Evolutionary conservation across 2,113 vertebrate genomes (phyloP), one percentile per base, ranked within the genome.

Genomic region (Chinchilla lanigera): DNA sequence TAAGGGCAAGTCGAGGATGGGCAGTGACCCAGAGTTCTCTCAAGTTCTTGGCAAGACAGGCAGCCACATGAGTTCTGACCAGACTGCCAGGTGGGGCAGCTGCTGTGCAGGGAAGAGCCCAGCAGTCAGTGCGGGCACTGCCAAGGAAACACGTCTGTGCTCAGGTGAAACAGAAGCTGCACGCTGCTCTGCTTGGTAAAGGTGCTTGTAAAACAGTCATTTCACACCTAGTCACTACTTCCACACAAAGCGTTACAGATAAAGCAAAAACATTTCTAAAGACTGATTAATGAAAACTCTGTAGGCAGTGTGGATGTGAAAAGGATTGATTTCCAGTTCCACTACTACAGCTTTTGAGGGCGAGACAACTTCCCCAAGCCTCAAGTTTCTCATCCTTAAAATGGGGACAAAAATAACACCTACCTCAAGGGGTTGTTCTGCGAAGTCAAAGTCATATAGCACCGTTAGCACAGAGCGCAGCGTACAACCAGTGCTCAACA

Each of bases 261-360:
- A 56, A 54, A 54, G 26, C 35, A 75, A 65, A 94, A 54, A 33
- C 28, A n/a, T 30, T 50, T 50, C 50, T 38, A 71, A 86, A 82
- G 52, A 30, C 35, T 10, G 61, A 67, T 30, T 63, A 50, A 73
- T 30, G 20, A 78, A 84, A 73, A n/a, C 71, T 54, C 61, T 26
- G n/a, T 9, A 16, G 61, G 65, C 14, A 20, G 94, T n/a, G 4
- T 0, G 14, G 47, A 1, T 2, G 35, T 26, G n/a, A 52, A 41
- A n/a, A 38, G 50, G 63, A 7, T 14, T 30, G 61, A 91, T 3
- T 24, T 14, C 26, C 17, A 63, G 35, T 52, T 80, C 80, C 14
- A 9, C n/a, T 3, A 24, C 7, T 0, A 12, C 19, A n/a, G 14
- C 5, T 24, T 52, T 19, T 1, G 11, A 28, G 61, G 20, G 6